phyloP scores from a whole-genome alignment of 2,113 vertebrate species.

The Salvelinus fontinalis region DNA sequence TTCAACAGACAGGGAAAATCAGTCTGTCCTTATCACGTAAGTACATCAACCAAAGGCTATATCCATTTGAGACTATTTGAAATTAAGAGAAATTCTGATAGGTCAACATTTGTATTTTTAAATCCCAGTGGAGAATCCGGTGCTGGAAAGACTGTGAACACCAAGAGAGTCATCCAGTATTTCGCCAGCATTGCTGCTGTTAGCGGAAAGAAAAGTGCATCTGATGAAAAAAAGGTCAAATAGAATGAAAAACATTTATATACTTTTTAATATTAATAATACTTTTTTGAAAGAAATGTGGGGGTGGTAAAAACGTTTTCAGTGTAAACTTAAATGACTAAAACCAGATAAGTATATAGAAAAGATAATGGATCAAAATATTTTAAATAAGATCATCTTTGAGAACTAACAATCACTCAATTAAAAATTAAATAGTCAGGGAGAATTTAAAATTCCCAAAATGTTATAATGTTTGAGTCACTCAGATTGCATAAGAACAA shows the following conservation, averaged over 20 bases:
- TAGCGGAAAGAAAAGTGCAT: not conserved
- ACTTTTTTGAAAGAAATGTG: too few relatives aligned
- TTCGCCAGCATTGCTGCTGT: conserved; percentile 7
- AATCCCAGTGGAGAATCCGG: not conserved
- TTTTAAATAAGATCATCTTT: too few relatives aligned
- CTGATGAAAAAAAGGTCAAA: not conserved
- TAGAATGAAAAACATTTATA: not conserved
- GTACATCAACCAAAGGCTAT: not conserved
- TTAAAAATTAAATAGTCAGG: too few relatives aligned
- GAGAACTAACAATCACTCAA: too few relatives aligned
- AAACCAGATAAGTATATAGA: too few relatives aligned
- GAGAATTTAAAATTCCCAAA: too few relatives aligned
- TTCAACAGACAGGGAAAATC: conserved; percentile 5
- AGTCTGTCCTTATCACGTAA: conserved; percentile 6
- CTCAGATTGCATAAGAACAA: too few relatives aligned
- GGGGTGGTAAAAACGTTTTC: too few relatives aligned
- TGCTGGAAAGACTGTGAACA: conserved; percentile 7
- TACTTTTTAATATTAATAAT: too few relatives aligned
- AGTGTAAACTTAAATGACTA: too few relatives aligned
- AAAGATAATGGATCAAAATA: too few relatives aligned
- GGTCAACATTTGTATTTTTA: not conserved
- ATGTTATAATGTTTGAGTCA: too few relatives aligned
- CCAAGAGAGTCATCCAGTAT: conserved; percentile 9
- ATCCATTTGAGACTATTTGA: not conserved
- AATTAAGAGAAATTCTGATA: not conserved